Base-by-base conservation (phyloP, 2,113 vertebrate species). In the Butorides virescens region DNA sequence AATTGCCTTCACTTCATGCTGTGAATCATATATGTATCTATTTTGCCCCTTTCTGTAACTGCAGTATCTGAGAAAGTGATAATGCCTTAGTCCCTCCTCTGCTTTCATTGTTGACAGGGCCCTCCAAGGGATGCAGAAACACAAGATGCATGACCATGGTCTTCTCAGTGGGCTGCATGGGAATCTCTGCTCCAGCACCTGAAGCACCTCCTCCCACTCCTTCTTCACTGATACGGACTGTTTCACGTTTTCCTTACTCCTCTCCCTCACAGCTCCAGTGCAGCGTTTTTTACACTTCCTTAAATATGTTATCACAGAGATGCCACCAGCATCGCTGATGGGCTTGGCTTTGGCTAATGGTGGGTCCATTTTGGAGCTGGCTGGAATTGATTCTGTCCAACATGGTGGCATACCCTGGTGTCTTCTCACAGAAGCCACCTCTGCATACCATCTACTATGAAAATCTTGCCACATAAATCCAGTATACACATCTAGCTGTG, bases 401-500 rank as follows among this genome's bases (percentile, higher is more conserved):
- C 5, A 36, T 1, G 2, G 2, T 8, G 5, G 4, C 26, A 76
- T 11, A 5, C 39, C 20, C 27, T 21, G 6, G 3, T 49, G 12
- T 44, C 36, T 88, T 58, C n/a, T 78, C 32, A 44, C 42, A 6
- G 42, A 44, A 44, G 15, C 42, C 42, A 82, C 32, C 2, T 30
- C 2, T 36, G 25, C 20, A 68, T 10, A 19, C 0, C 14, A 3
- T 7, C 17, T 27, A 23, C 36, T 32, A 56, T 26, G 13, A 78
- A 71, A 82, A 62, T 7, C 8, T 67, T 59, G 25, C 22, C 29
- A 34, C 13, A 8, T 44, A 47, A 75, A 72, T 9, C 6, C 2
- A 78, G 10, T 15, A 20, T 5, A 46, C 11, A 15, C 25, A 22
- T 13, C 10, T 32, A 92, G 10, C 9, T 72, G 6, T 71, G 19